Evolutionary conservation across 2,113 vertebrate species (phyloP).

Genomic region (Hyaena hyaena): DNA sequence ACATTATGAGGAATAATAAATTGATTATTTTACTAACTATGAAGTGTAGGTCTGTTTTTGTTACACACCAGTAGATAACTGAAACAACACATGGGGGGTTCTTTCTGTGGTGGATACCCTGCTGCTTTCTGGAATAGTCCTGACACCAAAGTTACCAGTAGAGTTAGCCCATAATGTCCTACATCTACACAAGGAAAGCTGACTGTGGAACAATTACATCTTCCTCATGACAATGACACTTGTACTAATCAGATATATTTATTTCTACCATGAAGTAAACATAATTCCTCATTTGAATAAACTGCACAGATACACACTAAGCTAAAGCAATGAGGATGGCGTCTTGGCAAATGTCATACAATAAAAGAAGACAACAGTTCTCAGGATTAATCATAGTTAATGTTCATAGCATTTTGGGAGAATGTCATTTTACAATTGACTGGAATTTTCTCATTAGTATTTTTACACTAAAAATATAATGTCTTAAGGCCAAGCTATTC

Average conservation of each 20-base stretch:
- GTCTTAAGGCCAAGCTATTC: not conserved
- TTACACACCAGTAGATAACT: not conserved
- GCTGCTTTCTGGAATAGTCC: not conserved
- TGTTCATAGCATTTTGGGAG: not conserved
- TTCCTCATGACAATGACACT: not conserved
- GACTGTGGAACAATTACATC: not conserved
- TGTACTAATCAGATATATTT: not conserved
- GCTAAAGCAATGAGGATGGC: not conserved
- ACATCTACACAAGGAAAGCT: not conserved
- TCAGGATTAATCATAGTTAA: constrained; percentile 17
- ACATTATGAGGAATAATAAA: not conserved
- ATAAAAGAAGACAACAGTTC: constrained; percentile 22
- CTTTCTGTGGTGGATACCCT: rapidly evolving
- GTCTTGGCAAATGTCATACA: constrained; percentile 25
- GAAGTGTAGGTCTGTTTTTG: not conserved
- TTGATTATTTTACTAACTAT: not conserved
- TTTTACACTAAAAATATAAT: not conserved
- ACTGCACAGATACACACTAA: not conserved
- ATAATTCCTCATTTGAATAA: not conserved
- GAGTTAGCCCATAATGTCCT: not conserved
- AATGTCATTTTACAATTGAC: constrained; percentile 1
- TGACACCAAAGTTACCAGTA: not conserved
- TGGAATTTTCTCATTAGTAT: constrained; percentile 21
- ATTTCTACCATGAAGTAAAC: constrained; percentile 1
- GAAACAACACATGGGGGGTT: not conserved